Conservation (phyloP, 2,888 invertebrate genomes). For the Cheilosia grossa region DNA sequence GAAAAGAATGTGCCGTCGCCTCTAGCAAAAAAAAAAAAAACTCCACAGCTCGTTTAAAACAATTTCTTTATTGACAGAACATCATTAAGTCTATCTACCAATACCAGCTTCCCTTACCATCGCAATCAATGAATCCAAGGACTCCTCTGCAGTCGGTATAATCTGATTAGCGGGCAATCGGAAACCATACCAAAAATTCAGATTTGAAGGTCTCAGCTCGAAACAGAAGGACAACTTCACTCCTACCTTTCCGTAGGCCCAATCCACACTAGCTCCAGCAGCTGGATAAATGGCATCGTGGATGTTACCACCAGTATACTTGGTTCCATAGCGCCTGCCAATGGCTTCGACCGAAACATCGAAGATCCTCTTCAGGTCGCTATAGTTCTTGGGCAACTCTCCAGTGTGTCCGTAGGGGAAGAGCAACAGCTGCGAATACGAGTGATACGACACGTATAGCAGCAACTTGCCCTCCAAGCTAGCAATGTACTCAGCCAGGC, state of each 20-base stretch:
- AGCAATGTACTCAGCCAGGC: conserved; percentile 85
- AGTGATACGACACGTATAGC: conserved; percentile 89
- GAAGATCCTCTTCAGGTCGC: conserved; percentile 83
- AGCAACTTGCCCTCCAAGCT: conserved; percentile 84
- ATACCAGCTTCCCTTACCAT: conserved; percentile 80
- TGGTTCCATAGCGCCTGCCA: conserved; percentile 82
- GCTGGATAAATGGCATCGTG: conserved; percentile 84
- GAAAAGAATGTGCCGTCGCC: no score
- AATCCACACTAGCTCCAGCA: conserved; percentile 86
- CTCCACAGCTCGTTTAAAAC: background rate
- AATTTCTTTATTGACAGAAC: background rate
- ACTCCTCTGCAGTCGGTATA: conserved; percentile 87
- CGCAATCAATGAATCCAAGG: conserved; percentile 84
- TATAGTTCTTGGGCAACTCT: conserved; percentile 84
- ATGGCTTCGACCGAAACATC: conserved; percentile 79
- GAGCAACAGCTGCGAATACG: conserved; percentile 88
- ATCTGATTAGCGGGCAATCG: conserved; percentile 87
- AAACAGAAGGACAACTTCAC: conserved; percentile 86
- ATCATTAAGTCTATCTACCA: conserved; percentile 17
- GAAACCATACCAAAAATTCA: conserved; percentile 84
- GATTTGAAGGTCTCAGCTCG: conserved; percentile 84
- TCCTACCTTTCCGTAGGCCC: conserved; percentile 85
- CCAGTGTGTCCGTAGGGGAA: conserved; percentile 87
- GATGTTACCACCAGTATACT: conserved; percentile 83
- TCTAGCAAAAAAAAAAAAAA: background rate